Evolutionary conservation across 2,888 invertebrate genomes (phyloP), one percentile per base, ranked within the genome.

Genomic region (Thecophora atra): DNA sequence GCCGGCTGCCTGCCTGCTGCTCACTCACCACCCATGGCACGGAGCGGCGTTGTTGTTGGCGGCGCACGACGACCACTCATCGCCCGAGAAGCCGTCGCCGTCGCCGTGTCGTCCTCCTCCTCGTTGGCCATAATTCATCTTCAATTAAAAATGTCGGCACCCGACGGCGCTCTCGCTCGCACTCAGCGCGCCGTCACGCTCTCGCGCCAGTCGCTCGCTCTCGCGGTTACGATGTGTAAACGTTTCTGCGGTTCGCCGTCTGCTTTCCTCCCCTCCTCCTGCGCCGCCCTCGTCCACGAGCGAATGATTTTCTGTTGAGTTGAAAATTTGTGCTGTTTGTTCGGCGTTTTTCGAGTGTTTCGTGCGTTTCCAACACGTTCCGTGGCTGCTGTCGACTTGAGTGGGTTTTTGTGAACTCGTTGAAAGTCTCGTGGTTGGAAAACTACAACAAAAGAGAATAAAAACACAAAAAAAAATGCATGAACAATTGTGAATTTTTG

Each of bases 121-220:
- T 69, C 60, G 69, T 28, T 19, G 21, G 21, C 1, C 77, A 83
- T 84, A 81, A 82, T 81, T 83, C 81, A 80, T 82, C 82, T 80
- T 81, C 83, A 83, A 83, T 83, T 83, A 83, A 83, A 83, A 83
- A 83, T 83, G 83, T 84, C 83, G 83, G 84, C 83, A 83, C 83
- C 70, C 70, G 21, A 70, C 71, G 72, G 73, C 74, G 68, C 70
- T 66, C 67, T 74, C 74, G 42, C 44, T 72, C 62, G 54, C 68
- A 44, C 67, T 58, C 28, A 58, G 15, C 3, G 58, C 8, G 58
- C 37, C 21, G 60, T 60, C 47, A n/a, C n/a, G 42, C 42, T 21
- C 17, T 30, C 19, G 28, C 54, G 56, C n/a, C n/a, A 58, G 60
- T 51, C 44, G 56, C 47, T 47, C n/a, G 44, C 44, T 44, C 44